A percentile compares a stretch with the other conserved stretches of the same genome.
phyloP scores from a whole-genome alignment of 2,888 invertebrate species.

The Tanytarsus gracilentus region DNA sequence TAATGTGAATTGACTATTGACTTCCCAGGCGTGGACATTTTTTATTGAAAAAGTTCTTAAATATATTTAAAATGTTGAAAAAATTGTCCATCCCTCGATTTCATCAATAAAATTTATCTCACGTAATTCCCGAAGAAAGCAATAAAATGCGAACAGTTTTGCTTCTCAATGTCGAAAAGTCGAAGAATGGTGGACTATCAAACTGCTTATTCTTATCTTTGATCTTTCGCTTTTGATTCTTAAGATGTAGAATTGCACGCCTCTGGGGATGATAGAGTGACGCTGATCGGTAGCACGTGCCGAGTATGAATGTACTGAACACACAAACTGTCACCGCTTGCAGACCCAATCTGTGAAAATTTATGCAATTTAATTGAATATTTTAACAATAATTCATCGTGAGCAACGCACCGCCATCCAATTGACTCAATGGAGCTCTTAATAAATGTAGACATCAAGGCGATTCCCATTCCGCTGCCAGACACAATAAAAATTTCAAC shows the following conservation, averaged over 20 bases:
- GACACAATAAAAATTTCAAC: slow-evolving; percentile 83
- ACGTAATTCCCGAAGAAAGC: slow-evolving; percentile 64
- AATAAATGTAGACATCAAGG: slow-evolving; percentile 74
- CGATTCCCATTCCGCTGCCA: slow-evolving; percentile 75
- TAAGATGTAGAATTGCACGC: slow-evolving; percentile 76
- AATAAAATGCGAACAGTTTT: slow-evolving; percentile 76
- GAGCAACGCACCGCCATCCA: slow-evolving; percentile 30
- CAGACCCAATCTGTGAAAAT: slow-evolving; percentile 73
- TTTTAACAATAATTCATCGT: not conserved
- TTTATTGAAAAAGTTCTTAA: not conserved
- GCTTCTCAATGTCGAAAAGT: slow-evolving; percentile 74
- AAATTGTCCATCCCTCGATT: not conserved
- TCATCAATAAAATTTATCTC: not conserved
- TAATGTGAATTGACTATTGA: too few species aligned
- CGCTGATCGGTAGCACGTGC: slow-evolving; percentile 79
- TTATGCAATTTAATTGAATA: slow-evolving; percentile 49
- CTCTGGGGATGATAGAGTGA: slow-evolving; percentile 81
- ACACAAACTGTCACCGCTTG: slow-evolving; percentile 79
- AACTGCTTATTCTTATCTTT: slow-evolving; percentile 68
- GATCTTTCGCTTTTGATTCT: slow-evolving; percentile 77
- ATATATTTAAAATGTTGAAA: not conserved
- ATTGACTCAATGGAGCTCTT: slow-evolving; percentile 53
- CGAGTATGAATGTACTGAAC: slow-evolving; percentile 73
- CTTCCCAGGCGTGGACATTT: not conserved
- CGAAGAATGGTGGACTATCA: slow-evolving; percentile 76